Conservation (phyloP, 2,113 vertebrate genomes). For the Pheucticus melanocephalus region DNA sequence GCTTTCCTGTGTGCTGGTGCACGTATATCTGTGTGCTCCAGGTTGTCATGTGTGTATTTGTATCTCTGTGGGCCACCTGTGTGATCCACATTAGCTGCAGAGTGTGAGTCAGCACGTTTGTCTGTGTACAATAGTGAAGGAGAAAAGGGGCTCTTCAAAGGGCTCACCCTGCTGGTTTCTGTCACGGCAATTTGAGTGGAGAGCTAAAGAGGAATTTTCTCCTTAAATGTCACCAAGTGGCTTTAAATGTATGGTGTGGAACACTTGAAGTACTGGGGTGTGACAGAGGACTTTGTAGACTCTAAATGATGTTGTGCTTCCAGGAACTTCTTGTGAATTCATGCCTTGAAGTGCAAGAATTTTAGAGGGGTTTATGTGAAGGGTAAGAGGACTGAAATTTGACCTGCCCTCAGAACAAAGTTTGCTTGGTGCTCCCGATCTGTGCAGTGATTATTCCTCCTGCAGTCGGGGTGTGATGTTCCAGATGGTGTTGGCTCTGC, state of each 20-base stretch:
- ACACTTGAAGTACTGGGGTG: not conserved
- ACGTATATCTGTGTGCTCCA: accelerated
- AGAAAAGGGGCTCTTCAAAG: not conserved
- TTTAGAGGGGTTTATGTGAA: not conserved
- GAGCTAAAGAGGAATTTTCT: not conserved
- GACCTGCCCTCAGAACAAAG: not conserved
- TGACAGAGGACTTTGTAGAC: not conserved
- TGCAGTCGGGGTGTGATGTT: not conserved
- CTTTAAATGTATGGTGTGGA: not conserved
- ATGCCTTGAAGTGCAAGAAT: not conserved
- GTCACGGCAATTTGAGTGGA: not conserved
- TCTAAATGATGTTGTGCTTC: not conserved
- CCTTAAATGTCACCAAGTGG: not conserved
- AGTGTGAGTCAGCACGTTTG: not conserved
- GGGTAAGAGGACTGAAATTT: not conserved
- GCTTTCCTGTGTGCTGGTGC: not conserved
- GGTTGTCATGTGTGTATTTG: not conserved
- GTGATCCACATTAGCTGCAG: not conserved
- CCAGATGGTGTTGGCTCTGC: not conserved
- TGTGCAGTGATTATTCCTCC: not conserved
- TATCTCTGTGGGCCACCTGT: not conserved
- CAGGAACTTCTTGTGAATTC: constrained; percentile 3
- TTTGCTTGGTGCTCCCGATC: not conserved
- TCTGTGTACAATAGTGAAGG: not conserved
- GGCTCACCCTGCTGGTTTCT: not conserved